Base-by-base conservation (phyloP, 2,113 vertebrate species). In the Cyprinodon variegatus region DNA sequence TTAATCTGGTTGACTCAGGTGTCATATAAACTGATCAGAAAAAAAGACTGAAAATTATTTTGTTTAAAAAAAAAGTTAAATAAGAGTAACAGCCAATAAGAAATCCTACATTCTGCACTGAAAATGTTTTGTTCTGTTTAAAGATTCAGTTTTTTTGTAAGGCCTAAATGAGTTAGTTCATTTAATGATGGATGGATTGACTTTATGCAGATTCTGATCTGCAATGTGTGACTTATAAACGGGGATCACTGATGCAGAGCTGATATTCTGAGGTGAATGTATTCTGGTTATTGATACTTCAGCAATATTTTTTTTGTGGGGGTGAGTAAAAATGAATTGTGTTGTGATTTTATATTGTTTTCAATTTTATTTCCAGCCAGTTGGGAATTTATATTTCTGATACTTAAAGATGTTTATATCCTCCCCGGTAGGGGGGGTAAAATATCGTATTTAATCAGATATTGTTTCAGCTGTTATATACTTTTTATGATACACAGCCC, bases 211-310 rank as follows among this genome's bases (percentile, higher is more conserved):
- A 20, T 8, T 53, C 2, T 17, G 20, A 53, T 15, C 15, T n/a
- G 6, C 20, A 3, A 10, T 29, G 29, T 29, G 29, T 60, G n/a
- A 0, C 29, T 71, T 63, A 29, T 45, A 0, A 0, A n/a, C 39
- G 37, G 36, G 39, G 45, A 63, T n/a, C 70, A 29, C 63, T 48
- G 11, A 17, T 61, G 60, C 6, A 45, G 17, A 38, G 11, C 67
- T 4, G 1, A 36, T 70, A n/a, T 61, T 22, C 39, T 70, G 11
- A 40, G 1, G n/a, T 17, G 40, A 57, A 69, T 37, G 37, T 82
- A 67, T 81, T 39, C 46, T 39, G 20, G 64, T 70, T 12, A 67
- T 72, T 77, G 61, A 83, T 68, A 7, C 10, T 65, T 53, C 7
- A 53, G 7, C 5, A 14, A 13, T 5, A n/a, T 74, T 79, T 29